phyloP scores from a whole-genome alignment of 2,888 invertebrate species.

The Nephrotoma guestfalica region DNA sequence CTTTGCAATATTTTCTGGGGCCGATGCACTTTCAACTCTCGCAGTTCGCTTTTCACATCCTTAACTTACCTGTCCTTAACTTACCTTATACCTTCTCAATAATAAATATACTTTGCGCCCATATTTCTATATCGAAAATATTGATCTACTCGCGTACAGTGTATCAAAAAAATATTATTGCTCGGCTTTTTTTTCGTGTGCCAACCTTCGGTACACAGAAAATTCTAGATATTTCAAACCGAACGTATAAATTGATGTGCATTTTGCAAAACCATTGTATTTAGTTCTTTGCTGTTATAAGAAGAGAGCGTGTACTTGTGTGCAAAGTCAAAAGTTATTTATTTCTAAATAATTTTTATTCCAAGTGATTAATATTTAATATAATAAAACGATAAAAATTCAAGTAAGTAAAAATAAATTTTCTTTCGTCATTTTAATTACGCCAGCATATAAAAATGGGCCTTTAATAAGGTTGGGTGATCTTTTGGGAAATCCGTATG shows the following conservation, averaged over 20 bases:
- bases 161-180: not conserved
- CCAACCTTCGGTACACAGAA: not conserved
- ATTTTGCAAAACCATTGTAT: not conserved
- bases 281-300: not conserved
- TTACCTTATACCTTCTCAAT: no score
- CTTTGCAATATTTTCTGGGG: no score
- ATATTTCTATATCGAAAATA: not conserved
- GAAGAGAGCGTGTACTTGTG: not conserved
- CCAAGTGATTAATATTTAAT: not conserved
- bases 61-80: no score
- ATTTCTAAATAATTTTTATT: not conserved
- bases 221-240: not conserved
- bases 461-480: not conserved
- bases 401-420: not conserved
- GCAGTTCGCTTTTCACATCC: no score
- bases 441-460: not conserved
- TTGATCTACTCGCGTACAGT: not conserved
- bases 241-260: not conserved
- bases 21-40: no score
- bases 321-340: not conserved
- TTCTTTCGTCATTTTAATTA: not conserved
- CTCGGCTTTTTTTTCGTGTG: not conserved
- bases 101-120: not conserved
- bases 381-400: not conserved
- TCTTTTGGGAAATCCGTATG: not conserved